Evolutionary conservation across 2,888 invertebrate species (phyloP), one percentile per base, ranked within the genome.

Genomic region (Eristalis pertinax): DNA sequence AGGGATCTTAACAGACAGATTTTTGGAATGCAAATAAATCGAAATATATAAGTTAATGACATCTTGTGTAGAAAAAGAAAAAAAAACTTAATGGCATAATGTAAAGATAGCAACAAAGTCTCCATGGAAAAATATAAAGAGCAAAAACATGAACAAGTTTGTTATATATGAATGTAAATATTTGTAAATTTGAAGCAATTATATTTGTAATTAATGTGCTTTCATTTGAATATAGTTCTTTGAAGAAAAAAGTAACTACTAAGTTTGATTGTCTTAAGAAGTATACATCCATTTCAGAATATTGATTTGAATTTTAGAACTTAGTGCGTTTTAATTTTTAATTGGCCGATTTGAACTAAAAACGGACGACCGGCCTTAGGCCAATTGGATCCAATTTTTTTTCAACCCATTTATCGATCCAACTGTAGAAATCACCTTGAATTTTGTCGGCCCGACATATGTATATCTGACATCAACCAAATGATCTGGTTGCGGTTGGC

Each of bases 181-280:
- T 80, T 84, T 85, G 84, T 84, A 89, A 83, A 83, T 84, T 81
- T 84, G 76, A 82, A 79, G 84, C 70, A 88, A 85, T 77, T 89
- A 82, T 87, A 88, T 84, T 85, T 88, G 78, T 86, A 88, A 85
- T 85, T 81, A 88, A 90, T 90, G 90, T 91, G 91, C 92, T 91
- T 91, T 91, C 90, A 91, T 91, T 90, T 91, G 91, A 92, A 91
- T 92, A 91, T 92, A 91, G 92, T 92, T 92, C 91, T 91, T 92
- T 92, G 91, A 91, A 91, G 69, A 91, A 91, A 91, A 91, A 91
- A 91, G 88, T 85, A 78, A 82, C 26, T 26, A 73, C 76, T 67
- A 35, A n/a, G 72, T 32, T 32, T 43, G 50, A 10, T 77, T 80
- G 72, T 32, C 22, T 68, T 63, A 78, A 32, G 8, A 10, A 32